These are phyloP conservation scores for Xiphias gladius DNA, from an alignment of 2,113 vertebrate species.

Conservation along the genomic window DNA sequence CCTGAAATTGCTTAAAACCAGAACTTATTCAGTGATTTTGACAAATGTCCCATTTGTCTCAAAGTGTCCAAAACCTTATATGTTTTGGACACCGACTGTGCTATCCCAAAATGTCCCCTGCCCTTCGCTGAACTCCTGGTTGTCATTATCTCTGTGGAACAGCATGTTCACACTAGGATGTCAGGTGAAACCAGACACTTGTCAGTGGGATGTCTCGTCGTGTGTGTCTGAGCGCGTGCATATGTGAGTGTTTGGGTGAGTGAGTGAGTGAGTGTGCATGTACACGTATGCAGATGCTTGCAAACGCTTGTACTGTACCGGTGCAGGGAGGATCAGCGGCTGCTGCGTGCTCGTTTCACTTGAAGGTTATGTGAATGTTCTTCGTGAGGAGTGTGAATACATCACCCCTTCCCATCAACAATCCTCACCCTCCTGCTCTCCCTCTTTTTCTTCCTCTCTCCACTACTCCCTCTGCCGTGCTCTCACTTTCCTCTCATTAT, in stretches of 20 bases:
- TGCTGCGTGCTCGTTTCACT: conserved; percentile 36
- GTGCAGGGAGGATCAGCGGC: neutral
- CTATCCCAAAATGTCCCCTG: neutral
- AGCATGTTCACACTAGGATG: conserved; percentile 38
- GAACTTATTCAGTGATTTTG: neutral
- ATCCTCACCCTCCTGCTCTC: neutral
- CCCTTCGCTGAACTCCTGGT: neutral
- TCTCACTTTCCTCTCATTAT: conserved; percentile 32
- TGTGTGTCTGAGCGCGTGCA: neutral
- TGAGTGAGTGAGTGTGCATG: neutral
- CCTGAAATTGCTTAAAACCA: conserved; percentile 2
- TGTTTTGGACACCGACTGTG: conserved; percentile 1
- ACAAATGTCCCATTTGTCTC: neutral
- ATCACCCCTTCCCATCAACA: conserved; percentile 37
- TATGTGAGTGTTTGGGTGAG: neutral
- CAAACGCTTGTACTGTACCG: neutral
- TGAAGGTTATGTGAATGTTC: conserved; percentile 68
- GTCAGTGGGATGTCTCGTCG: neutral
- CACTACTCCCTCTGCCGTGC: conserved; percentile 5
- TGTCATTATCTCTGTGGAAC: conserved; percentile 30
- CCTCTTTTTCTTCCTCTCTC: neutral
- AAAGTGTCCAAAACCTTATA: neutral
- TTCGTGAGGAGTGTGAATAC: conserved; percentile 24
- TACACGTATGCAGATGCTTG: neutral
- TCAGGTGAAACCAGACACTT: conserved; percentile 19